A percentile compares a stretch with the other conserved stretches of the same genome.
Evolutionary conservation across 2,888 invertebrate genomes (phyloP).

Genomic region (Ischnus inquisitorius): DNA sequence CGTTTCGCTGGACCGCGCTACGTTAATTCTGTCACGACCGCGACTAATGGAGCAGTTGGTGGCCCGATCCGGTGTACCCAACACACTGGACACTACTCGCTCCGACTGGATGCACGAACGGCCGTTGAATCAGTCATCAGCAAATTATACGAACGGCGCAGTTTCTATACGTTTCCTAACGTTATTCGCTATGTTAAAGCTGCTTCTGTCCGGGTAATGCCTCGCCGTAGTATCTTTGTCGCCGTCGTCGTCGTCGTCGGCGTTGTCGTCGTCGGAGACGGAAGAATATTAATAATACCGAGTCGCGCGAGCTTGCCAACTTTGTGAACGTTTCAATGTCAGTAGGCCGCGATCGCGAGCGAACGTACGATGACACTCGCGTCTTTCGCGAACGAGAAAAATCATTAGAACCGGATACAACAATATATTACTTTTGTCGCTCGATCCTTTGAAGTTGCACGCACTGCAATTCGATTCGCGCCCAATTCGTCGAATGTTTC

Average conservation of each 20-base stretch:
- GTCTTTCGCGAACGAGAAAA: background rate
- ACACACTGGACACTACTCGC: slow-evolving; percentile 38
- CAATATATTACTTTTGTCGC: too few species aligned
- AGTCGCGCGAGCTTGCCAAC: slow-evolving; percentile 68
- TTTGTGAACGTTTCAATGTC: slow-evolving; percentile 67
- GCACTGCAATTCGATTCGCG: background rate
- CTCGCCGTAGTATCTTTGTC: background rate
- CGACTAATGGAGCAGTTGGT: slow-evolving; percentile 42
- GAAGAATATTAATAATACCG: slow-evolving; percentile 62
- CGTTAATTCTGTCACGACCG: slow-evolving; percentile 47
- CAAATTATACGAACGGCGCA: background rate
- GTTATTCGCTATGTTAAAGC: background rate
- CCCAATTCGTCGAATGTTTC: background rate
- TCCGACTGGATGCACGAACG: slow-evolving; percentile 30
- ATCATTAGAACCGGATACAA: slow-evolving; percentile 4
- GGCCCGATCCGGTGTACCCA: slow-evolving; percentile 26
- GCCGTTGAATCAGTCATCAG: background rate
- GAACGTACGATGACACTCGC: slow-evolving; percentile 21
- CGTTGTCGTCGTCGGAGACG: background rate
- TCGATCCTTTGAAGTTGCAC: background rate
- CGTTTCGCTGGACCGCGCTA: slow-evolving; percentile 3
- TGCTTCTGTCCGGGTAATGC: background rate
- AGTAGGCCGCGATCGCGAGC: background rate
- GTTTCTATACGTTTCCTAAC: background rate
- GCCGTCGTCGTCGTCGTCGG: background rate